Evolutionary conservation across 2,797 vertebrate species (phyloP), one percentile per base, ranked within the genome.

Genomic region (Enteromius mattozi): DNA sequence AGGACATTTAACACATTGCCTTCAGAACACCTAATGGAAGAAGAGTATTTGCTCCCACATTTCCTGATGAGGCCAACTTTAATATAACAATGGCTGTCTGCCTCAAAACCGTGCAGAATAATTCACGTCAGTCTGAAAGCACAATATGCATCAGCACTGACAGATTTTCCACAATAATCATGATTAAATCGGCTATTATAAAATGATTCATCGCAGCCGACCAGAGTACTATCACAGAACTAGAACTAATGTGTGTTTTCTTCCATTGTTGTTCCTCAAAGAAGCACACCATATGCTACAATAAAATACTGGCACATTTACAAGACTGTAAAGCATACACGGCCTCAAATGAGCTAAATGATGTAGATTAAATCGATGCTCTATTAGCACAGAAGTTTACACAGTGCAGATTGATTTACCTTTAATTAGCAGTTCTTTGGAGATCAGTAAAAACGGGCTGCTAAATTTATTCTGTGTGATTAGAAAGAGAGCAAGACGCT

Each of bases 381-480:
- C 75, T 70, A n/a, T 78, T 27, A 71, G 65, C 27, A 61, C 5
- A 33, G 51, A 37, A 65, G 49, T 78, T 84, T 84, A 84, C 75
- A 78, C 9, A 42, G 51, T 24, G 33, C 71, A 83, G 24, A 83
- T 49, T 84, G 82, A 84, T 84, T 78, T 78, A 78, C 65, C 75
- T 78, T 56, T 78, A 84, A 78, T 78, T 78, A 84, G 63, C 75
- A 84, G 37, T 66, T 84, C 81, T 83, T 68, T 76, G 71, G 72
- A 77, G 81, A 77, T 66, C 61, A 56, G 81, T 54, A 49, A 83
- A 83, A 54, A 51, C 16, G 5, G 54, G 63, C 47, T 68, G 49
- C 37, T 47, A 65, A 17, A 66, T 76, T 12, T 76, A 77, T 65
- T 77, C 45, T n/a, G 49, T 69, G 82, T 47, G 51, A 61, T 70